Base-by-base conservation (phyloP, 2,888 invertebrate genomes). In the Meiosimyza platycephala region DNA sequence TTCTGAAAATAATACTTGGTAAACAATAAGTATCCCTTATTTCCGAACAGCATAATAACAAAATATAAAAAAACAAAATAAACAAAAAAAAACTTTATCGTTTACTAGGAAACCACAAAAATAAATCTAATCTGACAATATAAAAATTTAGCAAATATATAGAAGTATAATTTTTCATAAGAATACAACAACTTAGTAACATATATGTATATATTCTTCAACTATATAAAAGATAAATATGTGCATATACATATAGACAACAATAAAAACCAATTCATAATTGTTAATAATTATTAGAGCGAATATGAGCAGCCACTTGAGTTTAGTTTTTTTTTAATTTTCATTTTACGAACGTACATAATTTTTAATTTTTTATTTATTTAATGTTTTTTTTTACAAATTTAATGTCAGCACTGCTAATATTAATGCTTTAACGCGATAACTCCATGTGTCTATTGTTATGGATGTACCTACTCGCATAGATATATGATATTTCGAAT, bases 241-340 rank as follows among this genome's bases (percentile, higher is more conserved):
- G 40, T n/a, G n/a, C n/a, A n/a, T n/a, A n/a, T n/a, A n/a, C n/a
- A 9, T 40, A 40, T 40, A 9, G 40, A 40, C 64, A 64, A 51
- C 63, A 50, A 16, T 18, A 47, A 18, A 16, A 63, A 28, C 15
- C 66, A 40, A 28, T 66, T 66, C 33, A 16, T 52, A 50, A 16
- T 57, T 57, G 57, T 71, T 65, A 60, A 52, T 67, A 67, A 72
- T 72, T 72, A 72, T 66, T 64, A 72, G 72, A 72, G 72, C 72
- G 72, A 60, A 72, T 72, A 60, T 28, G 28, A 28, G 28, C 28
- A 67, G 40, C 52, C 51, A 40, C 40, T 57, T 52, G 6, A 60
- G 11, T 13, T 60, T 9, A 28, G n/a, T 47, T 57, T 55, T 57
- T 64, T 48, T 71, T 55, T 59, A 40, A 13, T 0, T 28, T 28